Percentiles rank a stretch among this genome's conserved stretches.
These are phyloP conservation scores for Neolamprologus fasciatus DNA, from an alignment of 2,113 vertebrate genomes.

Conservation along the genomic window DNA sequence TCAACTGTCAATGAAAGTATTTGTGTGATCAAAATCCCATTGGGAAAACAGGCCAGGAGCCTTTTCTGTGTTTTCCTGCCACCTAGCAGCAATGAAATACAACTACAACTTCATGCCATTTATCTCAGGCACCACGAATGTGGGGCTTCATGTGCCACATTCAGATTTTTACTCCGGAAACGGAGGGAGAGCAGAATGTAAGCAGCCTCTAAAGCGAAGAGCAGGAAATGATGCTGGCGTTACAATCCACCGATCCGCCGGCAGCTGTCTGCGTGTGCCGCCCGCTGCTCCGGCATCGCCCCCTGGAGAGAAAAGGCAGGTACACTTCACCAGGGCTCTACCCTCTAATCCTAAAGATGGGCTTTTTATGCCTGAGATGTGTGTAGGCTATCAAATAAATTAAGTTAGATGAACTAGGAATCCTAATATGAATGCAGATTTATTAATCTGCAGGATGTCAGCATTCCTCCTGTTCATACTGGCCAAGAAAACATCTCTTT, in stretches of 20 bases:
- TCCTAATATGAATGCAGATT: not conserved
- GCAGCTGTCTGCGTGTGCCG: conserved; percentile 86
- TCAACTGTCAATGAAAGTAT: not conserved
- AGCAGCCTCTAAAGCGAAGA: not conserved
- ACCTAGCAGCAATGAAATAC: conserved; percentile 19
- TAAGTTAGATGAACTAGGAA: not conserved
- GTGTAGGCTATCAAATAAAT: not conserved
- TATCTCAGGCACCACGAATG: not conserved
- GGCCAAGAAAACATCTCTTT: not conserved
- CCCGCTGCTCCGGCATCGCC: conserved; percentile 81
- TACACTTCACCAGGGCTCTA: conserved; percentile 80
- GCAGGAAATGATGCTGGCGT: conserved; percentile 40
- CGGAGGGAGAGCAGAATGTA: not conserved
- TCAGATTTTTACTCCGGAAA: not conserved
- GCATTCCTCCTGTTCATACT: not conserved
- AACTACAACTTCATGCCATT: not conserved
- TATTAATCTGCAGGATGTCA: not conserved
- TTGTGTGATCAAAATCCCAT: not conserved
- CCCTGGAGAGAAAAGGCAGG: conserved; percentile 87
- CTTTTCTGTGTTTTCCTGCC: conserved; percentile 18
- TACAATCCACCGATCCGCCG: conserved; percentile 89
- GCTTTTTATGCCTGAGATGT: not conserved
- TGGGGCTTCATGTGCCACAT: not conserved
- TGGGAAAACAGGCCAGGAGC: not conserved
- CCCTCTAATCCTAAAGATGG: not conserved